Conservation (phyloP, 2,888 invertebrate species). For the Drosophila borborema region DNA sequence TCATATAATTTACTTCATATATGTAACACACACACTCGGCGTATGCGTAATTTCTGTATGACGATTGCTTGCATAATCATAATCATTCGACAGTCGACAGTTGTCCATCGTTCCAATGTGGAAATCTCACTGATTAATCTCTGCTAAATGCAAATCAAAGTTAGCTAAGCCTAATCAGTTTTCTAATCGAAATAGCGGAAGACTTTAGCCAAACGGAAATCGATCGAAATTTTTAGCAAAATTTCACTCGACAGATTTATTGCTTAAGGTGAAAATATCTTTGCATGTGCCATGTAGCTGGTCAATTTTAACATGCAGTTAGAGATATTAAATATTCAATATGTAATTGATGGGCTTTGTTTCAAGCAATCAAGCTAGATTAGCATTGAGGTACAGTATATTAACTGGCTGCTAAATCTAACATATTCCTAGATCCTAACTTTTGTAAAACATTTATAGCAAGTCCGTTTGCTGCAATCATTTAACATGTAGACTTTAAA, state of each 20-base stretch:
- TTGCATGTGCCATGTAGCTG: background rate
- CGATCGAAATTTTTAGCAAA: slow-evolving; percentile 10
- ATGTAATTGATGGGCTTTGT: background rate
- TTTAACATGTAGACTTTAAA: too few relatives aligned
- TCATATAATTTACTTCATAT: slow-evolving; percentile 1
- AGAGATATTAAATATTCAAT: background rate
- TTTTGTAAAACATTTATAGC: too few relatives aligned
- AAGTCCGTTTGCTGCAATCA: too few relatives aligned
- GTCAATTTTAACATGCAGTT: background rate
- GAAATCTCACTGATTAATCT: slow-evolving; percentile 28
- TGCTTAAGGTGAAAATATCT: background rate
- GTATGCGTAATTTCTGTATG: slow-evolving; percentile 45
- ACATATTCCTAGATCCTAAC: too few relatives aligned
- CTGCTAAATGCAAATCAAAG: slow-evolving; percentile 29
- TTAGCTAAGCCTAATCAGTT: slow-evolving; percentile 14
- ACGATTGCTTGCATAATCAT: slow-evolving; percentile 8
- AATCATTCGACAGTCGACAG: background rate
- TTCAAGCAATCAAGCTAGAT: background rate
- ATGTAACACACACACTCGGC: slow-evolving; percentile 43
- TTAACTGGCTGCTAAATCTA: too few relatives aligned
- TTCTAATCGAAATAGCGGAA: slow-evolving; percentile 31
- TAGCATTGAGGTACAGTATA: too few relatives aligned
- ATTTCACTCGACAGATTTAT: slow-evolving; percentile 33
- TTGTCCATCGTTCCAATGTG: too few relatives aligned
- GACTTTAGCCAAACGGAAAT: slow-evolving; percentile 34